Percentiles rank a stretch among this genome's conserved stretches.
These are phyloP conservation scores for Polypterus bichir DNA, from an alignment of 2,113 vertebrate species.

Conservation along the genomic window DNA sequence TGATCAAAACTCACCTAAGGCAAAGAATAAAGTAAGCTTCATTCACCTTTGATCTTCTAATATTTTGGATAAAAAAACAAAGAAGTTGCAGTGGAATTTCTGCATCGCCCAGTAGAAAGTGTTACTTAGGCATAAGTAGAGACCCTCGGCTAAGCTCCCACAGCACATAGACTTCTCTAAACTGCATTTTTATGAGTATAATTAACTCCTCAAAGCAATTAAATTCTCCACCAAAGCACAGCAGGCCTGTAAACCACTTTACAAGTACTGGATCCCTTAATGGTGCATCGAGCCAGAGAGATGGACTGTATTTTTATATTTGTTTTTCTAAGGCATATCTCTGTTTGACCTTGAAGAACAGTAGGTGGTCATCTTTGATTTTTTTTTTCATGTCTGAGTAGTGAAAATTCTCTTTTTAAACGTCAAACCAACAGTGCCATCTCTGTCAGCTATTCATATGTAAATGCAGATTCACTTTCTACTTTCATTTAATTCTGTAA, in stretches of 20 bases:
- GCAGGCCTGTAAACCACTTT: conserved; percentile 34
- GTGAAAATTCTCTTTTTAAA: too few relatives aligned
- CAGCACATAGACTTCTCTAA: conserved; percentile 15
- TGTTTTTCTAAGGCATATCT: conserved; percentile 41
- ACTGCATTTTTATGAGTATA: conserved; percentile 35
- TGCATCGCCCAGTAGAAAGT: too few relatives aligned
- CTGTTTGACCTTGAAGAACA: conserved; percentile 40
- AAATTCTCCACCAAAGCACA: conserved; percentile 39
- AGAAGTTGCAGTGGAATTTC: conserved; percentile 13
- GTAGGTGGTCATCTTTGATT: conserved; percentile 37
- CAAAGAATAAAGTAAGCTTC: conserved; percentile 1
- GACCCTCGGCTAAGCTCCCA: too few relatives aligned
- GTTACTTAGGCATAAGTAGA: too few relatives aligned
- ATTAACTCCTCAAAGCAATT: conserved; percentile 37
- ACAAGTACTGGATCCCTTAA: conserved; percentile 6
- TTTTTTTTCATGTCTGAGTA: conserved; percentile 15
- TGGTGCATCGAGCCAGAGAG: conserved; percentile 28
- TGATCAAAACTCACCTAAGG: conserved; percentile 1
- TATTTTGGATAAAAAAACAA: conserved; percentile 1
- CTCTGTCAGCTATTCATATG: too few relatives aligned
- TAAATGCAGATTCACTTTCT: too few relatives aligned
- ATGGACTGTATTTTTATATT: conserved; percentile 41
- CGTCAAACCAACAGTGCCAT: too few relatives aligned
- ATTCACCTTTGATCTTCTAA: conserved; percentile 10
- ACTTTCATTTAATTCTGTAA: too few relatives aligned